Conservation (phyloP, 2,113 vertebrate species). For the Alexandromys fortis region DNA sequence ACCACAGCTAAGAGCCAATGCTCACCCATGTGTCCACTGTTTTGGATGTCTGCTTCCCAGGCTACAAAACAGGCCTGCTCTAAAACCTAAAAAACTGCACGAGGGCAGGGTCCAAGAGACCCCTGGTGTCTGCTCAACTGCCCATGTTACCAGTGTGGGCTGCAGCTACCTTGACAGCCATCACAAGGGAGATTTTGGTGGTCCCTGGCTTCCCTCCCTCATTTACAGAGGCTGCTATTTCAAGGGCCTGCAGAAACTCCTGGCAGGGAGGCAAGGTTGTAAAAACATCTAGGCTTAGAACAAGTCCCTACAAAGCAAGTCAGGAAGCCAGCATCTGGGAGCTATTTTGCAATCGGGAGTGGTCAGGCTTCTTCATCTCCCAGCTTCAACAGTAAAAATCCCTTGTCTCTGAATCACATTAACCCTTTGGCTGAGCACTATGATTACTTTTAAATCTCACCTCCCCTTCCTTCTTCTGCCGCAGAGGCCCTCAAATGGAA, state of each 20-base stretch:
- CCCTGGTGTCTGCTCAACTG: not conserved
- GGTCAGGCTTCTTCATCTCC: not conserved
- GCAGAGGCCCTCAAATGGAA: not conserved
- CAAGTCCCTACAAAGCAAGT: conserved; percentile 10
- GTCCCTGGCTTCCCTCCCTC: not conserved
- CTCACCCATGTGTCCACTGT: not conserved
- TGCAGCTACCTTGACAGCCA: not conserved
- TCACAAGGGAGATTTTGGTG: not conserved
- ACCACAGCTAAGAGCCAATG: not conserved
- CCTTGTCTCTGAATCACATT: not conserved
- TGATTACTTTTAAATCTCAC: not conserved
- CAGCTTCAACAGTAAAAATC: not conserved
- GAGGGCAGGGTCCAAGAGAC: not conserved
- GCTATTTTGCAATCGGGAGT: not conserved
- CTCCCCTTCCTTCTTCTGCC: not conserved
- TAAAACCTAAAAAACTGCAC: not conserved
- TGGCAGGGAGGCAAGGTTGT: not conserved
- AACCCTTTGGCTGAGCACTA: not conserved
- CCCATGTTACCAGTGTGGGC: not conserved
- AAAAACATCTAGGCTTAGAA: not conserved
- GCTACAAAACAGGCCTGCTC: not conserved
- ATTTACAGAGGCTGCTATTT: not conserved
- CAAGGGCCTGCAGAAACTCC: conserved; percentile 3
- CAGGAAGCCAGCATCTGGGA: not conserved
- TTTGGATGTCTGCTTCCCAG: not conserved